phyloP scores from a whole-genome alignment of 2,113 vertebrate genomes.

The Phalacrocorax brasilianus region DNA sequence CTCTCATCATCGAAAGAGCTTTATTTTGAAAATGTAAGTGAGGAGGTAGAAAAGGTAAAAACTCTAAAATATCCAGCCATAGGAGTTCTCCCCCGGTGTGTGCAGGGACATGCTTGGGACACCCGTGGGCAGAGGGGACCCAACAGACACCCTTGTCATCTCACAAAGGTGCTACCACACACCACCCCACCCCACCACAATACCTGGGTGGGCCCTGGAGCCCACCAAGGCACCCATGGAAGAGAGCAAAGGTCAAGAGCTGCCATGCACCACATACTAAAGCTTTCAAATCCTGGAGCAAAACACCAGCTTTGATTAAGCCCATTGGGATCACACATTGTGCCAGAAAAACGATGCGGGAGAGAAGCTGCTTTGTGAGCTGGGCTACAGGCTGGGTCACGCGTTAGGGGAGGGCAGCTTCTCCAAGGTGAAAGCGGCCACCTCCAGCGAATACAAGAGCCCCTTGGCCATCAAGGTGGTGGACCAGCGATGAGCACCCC shows the following conservation, averaged over 20 bases:
- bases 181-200: neutral
- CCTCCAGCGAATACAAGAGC: conserved; percentile 73
- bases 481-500: conserved; percentile 64
- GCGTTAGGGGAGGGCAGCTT: conserved; percentile 77
- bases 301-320: conserved; percentile 26
- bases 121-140: neutral
- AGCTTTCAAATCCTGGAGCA: conserved; percentile 1
- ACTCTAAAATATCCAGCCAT: rapidly evolving
- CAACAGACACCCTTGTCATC: neutral
- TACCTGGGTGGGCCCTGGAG: neutral
- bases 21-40: neutral
- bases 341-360: conserved; percentile 20
- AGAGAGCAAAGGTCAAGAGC: conserved; percentile 21
- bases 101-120: neutral
- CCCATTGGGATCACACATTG: neutral
- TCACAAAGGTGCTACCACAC: neutral
- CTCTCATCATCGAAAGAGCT: neutral
- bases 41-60: neutral
- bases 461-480: conserved; percentile 80
- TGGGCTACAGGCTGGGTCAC: conserved; percentile 76
- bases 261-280: conserved; percentile 41
- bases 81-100: rapidly evolving
- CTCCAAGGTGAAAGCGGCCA: conserved; percentile 79
- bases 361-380: conserved; percentile 67
- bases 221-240: neutral